Percentiles rank a stretch among this genome's conserved stretches.
phyloP scores from a whole-genome alignment of 1,140 invertebrate species.

The Eupeodes corollae region DNA sequence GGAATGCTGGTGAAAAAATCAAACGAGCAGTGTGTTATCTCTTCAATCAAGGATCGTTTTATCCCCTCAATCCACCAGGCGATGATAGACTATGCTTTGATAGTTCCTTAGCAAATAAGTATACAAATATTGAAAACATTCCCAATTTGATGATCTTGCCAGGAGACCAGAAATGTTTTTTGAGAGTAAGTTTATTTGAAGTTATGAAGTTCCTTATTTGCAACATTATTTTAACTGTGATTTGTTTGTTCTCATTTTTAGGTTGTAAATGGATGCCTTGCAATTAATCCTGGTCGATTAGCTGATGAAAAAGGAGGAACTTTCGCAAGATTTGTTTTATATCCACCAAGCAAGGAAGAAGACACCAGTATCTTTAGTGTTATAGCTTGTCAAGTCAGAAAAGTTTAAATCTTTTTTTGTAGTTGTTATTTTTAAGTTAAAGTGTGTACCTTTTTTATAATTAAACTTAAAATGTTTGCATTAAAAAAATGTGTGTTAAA shows the following conservation, averaged over 20 bases:
- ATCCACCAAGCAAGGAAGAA: slow-evolving; percentile 18
- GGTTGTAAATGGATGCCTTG: slow-evolving; percentile 61
- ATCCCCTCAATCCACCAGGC: slow-evolving; percentile 67
- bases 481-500: too few relatives aligned
- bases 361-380: slow-evolving; percentile 23
- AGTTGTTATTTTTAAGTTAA: too few relatives aligned
- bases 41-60: slow-evolving; percentile 64
- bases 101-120: slow-evolving; percentile 52
- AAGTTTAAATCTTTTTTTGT: too few relatives aligned
- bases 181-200: slow-evolving; percentile 47
- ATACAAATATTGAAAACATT: slow-evolving; percentile 51
- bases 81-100: slow-evolving; percentile 54
- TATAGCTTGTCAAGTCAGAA: slow-evolving; percentile 22
- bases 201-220: neutral
- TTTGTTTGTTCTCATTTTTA: slow-evolving; percentile 34
- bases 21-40: slow-evolving; percentile 61
- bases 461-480: too few relatives aligned
- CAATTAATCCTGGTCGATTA: slow-evolving; percentile 74
- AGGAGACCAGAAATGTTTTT: slow-evolving; percentile 71
- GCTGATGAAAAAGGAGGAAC: slow-evolving; percentile 56
- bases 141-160: slow-evolving; percentile 77
- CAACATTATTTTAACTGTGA: neutral
- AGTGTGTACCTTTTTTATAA: too few relatives aligned
- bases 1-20: slow-evolving; percentile 49
- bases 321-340: slow-evolving; percentile 41